Conservation (phyloP, 2,797 vertebrate genomes). For the Pogoniulus pusillus region DNA sequence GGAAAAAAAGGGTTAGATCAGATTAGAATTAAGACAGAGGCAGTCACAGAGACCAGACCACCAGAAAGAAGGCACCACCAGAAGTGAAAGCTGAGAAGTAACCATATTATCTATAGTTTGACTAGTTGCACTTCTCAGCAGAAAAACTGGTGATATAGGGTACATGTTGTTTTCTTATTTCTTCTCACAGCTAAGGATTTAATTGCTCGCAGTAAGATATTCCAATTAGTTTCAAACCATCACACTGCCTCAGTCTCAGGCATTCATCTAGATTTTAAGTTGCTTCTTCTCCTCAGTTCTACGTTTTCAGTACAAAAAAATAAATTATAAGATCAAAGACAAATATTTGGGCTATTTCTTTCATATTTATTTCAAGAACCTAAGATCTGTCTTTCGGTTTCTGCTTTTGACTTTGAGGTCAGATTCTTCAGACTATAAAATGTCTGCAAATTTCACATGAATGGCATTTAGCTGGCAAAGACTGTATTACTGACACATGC, state of each 20-base stretch:
- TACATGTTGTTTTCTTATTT: too few species aligned
- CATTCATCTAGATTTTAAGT: not conserved
- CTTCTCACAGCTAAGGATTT: too few species aligned
- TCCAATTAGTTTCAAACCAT: too few species aligned
- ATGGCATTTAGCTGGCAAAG: constrained; percentile 31
- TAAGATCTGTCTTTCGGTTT: not conserved
- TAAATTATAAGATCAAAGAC: not conserved
- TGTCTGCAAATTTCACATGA: constrained; percentile 19
- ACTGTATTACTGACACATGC: not conserved
- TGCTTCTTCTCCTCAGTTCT: not conserved
- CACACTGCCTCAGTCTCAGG: not conserved
- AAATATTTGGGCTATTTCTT: not conserved
- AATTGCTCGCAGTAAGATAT: too few species aligned
- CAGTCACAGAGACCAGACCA: too few species aligned
- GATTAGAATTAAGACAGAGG: too few species aligned
- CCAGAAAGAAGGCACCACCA: too few species aligned
- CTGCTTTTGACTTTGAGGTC: not conserved
- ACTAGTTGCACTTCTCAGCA: too few species aligned
- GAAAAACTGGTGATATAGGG: too few species aligned
- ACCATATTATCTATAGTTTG: too few species aligned
- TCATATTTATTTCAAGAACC: not conserved
- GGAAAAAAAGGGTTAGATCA: too few species aligned
- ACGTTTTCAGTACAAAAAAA: not conserved
- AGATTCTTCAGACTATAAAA: constrained; percentile 14
- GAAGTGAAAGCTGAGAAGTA: too few species aligned